A percentile compares a stretch with the other conserved stretches of the same genome.
phyloP scores from a whole-genome alignment of 2,797 vertebrate species.

The Gymnothorax javanicus region DNA sequence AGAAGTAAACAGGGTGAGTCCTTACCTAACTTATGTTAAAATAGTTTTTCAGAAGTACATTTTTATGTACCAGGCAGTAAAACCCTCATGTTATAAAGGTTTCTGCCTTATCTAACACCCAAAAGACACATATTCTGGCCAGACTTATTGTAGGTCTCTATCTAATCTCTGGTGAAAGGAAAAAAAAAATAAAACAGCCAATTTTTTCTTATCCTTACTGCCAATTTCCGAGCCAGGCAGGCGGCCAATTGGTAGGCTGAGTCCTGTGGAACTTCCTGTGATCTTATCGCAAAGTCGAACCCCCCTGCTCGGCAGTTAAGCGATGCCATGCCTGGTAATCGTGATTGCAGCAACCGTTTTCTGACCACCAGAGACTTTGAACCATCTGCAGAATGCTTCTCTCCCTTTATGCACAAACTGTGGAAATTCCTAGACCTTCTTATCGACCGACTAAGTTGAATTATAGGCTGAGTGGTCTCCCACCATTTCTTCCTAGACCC shows the following conservation, averaged over 20 bases:
- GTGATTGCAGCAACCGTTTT: neutral
- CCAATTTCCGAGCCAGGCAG: conserved; percentile 12
- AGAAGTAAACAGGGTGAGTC: neutral
- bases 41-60: neutral
- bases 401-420: neutral
- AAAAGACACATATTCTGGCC: neutral
- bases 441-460: neutral
- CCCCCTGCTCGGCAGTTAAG: neutral
- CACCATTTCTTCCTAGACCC: neutral
- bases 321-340: neutral
- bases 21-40: neutral
- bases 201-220: conserved; percentile 11
- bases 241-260: neutral
- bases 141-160: neutral
- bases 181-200: neutral
- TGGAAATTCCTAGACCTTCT: neutral
- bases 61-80: neutral
- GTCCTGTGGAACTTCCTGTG: conserved; percentile 3
- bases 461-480: too few species aligned
- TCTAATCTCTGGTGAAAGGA: conserved; percentile 13
- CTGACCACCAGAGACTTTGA: neutral
- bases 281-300: conserved; percentile 10
- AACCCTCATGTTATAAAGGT: neutral
- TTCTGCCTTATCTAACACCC: neutral
- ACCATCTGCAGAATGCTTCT: neutral